Evolutionary conservation across 1,140 invertebrate genomes (phyloP).

Genomic region (Penaeus vannamei): DNA sequence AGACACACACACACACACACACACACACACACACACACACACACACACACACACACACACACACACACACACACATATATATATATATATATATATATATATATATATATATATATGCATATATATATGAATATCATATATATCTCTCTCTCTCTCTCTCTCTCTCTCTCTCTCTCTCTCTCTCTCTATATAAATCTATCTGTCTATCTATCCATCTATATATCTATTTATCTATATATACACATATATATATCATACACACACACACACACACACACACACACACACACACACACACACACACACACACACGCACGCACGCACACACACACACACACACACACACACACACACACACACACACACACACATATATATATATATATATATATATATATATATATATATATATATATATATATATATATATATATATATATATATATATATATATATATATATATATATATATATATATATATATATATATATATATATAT

Average conservation of each 20-base stretch:
- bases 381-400: not conserved
- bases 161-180: too few relatives aligned
- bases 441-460: not conserved
- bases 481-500: not conserved
- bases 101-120: too few relatives aligned
- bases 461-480: not conserved
- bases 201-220: conserved; percentile 3
- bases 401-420: conserved; percentile 35
- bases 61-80: too few relatives aligned
- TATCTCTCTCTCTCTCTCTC: too few relatives aligned
- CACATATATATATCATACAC: not conserved
- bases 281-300: not conserved
- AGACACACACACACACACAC: too few relatives aligned
- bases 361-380: not conserved
- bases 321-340: not conserved
- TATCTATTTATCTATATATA: conserved; percentile 13
- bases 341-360: not conserved
- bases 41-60: too few relatives aligned
- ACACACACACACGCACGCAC: not conserved
- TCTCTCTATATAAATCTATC: too few relatives aligned
- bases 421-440: conserved; percentile 24
- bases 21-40: too few relatives aligned
- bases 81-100: too few relatives aligned
- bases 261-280: not conserved
- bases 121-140: too few relatives aligned